A percentile compares a stretch with the other conserved stretches of the same genome.
These are phyloP conservation scores for Pteromalus puparum DNA, from an alignment of 1,140 invertebrate genomes.

Conservation along the genomic window DNA sequence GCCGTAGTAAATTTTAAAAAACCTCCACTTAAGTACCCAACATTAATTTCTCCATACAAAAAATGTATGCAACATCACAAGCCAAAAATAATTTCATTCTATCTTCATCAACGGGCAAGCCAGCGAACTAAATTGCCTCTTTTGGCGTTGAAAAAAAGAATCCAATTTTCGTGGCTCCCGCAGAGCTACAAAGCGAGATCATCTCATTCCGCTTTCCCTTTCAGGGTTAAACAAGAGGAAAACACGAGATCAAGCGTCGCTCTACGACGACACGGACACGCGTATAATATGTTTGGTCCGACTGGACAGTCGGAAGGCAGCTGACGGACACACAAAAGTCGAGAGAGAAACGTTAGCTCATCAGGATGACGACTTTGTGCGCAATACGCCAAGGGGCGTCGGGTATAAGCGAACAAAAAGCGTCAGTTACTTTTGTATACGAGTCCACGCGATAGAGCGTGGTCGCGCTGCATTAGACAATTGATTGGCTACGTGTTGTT, in stretches of 20 bases:
- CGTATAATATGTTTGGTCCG: background rate
- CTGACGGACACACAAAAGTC: conserved; percentile 70
- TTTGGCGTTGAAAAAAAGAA: background rate
- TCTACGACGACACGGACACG: background rate
- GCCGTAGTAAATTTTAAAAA: no score
- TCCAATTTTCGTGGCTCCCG: background rate
- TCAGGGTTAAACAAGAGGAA: background rate
- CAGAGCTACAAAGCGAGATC: background rate
- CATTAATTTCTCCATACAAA: no score
- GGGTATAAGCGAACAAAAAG: background rate
- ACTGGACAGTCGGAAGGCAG: conserved; percentile 55
- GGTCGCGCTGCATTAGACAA: conserved; percentile 15
- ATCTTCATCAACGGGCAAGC: background rate
- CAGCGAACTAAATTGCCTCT: background rate
- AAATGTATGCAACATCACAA: no score
- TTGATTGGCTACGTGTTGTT: conserved; percentile 32
- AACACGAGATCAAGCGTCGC: background rate
- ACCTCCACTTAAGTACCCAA: no score
- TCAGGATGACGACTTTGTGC: conserved; percentile 22
- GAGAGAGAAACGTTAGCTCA: conserved; percentile 41
- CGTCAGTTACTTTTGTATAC: conserved; percentile 25
- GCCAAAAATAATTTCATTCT: background rate
- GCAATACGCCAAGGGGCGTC: background rate
- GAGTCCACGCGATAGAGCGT: background rate
- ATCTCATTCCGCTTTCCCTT: background rate